phyloP scores from a whole-genome alignment of 1,140 invertebrate species.

The Spodoptera litura region DNA sequence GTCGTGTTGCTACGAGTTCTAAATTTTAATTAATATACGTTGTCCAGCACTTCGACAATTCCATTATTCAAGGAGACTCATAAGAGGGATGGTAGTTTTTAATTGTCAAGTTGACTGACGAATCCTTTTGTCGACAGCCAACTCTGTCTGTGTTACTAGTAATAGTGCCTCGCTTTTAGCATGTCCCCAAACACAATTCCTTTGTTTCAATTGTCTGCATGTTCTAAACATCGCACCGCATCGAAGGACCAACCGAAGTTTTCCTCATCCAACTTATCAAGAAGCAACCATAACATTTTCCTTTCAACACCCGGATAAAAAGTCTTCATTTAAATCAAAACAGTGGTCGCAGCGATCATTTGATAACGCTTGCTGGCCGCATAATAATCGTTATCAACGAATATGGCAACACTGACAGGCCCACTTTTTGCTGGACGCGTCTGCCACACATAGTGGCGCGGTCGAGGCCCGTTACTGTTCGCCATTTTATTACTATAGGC shows the following conservation, averaged over 20 bases:
- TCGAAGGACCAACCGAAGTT: background rate
- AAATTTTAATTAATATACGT: too few relatives aligned
- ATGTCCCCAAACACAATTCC: too few relatives aligned
- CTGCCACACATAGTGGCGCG: conserved; percentile 49
- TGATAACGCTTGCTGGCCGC: conserved; percentile 43
- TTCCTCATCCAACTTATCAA: conserved; percentile 1
- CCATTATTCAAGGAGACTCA: too few relatives aligned
- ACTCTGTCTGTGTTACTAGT: too few relatives aligned
- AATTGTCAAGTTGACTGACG: too few relatives aligned
- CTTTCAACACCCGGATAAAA: conserved; percentile 6
- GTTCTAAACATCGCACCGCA: background rate
- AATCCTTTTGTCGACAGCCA: too few relatives aligned
- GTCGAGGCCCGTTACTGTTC: conserved; percentile 55
- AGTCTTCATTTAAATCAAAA: conserved; percentile 35
- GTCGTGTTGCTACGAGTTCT: too few relatives aligned
- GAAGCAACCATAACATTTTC: conserved; percentile 7
- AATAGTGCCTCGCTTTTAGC: too few relatives aligned
- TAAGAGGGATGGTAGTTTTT: too few relatives aligned
- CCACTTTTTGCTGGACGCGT: conserved; percentile 41
- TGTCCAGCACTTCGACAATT: too few relatives aligned
- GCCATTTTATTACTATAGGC: conserved; percentile 35
- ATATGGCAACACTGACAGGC: conserved; percentile 41
- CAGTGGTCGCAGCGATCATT: conserved; percentile 30
- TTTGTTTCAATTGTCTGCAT: too few relatives aligned
- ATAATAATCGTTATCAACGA: conserved; percentile 48